These are phyloP conservation scores for Ceratosolen solmsi DNA, from an alignment of 1,140 invertebrate species.

Conservation along the genomic window DNA sequence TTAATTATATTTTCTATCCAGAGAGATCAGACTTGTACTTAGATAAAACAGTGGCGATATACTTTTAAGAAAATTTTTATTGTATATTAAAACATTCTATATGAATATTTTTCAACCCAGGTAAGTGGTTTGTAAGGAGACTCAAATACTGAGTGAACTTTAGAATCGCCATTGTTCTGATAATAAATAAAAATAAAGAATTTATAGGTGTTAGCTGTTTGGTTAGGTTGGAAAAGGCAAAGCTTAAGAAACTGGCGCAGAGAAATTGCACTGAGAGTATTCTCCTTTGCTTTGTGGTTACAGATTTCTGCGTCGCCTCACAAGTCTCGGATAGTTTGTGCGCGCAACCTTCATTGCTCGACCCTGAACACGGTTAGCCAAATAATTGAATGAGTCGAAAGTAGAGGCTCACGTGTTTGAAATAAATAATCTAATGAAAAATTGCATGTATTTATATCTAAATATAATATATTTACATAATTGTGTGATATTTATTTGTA, in stretches of 20 bases:
- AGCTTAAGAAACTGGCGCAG: slow-evolving; percentile 66
- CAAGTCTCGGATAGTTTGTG: slow-evolving; percentile 70
- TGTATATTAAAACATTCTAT: background rate
- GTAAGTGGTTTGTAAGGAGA: slow-evolving; percentile 54
- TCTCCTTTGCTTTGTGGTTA: slow-evolving; percentile 75
- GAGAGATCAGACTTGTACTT: slow-evolving; percentile 63
- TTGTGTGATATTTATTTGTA: slow-evolving; percentile 15
- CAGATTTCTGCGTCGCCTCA: slow-evolving; percentile 73
- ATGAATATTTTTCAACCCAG: slow-evolving; percentile 44
- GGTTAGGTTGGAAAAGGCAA: slow-evolving; percentile 70
- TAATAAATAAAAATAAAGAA: slow-evolving; percentile 39
- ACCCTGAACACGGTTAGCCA: slow-evolving; percentile 71
- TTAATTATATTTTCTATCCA: slow-evolving; percentile 15
- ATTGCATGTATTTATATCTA: slow-evolving; percentile 27
- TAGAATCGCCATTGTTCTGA: slow-evolving; percentile 65
- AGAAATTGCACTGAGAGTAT: slow-evolving; percentile 72
- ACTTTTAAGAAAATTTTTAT: slow-evolving; percentile 34
- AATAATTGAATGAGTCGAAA: slow-evolving; percentile 59
- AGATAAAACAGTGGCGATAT: slow-evolving; percentile 66
- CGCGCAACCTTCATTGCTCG: slow-evolving; percentile 71
- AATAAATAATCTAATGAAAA: slow-evolving; percentile 29
- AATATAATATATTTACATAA: slow-evolving; percentile 18
- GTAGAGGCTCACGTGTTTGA: slow-evolving; percentile 51
- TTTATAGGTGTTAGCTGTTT: slow-evolving; percentile 62
- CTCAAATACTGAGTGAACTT: slow-evolving; percentile 5